phyloP scores from a whole-genome alignment of 1,140 invertebrate genomes.

The Ectropis grisescens region DNA sequence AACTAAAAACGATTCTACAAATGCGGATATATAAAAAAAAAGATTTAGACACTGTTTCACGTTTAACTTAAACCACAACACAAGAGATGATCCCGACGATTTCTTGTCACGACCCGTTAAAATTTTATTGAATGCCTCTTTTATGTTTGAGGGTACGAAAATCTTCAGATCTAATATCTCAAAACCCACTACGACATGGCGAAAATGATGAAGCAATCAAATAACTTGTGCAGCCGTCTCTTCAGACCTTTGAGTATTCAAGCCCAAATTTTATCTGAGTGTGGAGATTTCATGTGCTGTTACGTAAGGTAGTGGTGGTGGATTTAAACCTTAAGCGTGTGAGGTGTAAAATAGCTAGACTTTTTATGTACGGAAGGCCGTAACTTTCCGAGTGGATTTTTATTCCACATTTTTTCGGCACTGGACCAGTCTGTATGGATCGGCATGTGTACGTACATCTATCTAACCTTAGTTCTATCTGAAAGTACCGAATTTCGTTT shows the following conservation, averaged over 20 bases:
- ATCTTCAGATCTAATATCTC: slow-evolving; percentile 38
- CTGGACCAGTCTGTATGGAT: slow-evolving; percentile 1
- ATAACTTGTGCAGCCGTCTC: too few species aligned
- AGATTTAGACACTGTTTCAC: too few species aligned
- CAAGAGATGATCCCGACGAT: slow-evolving; percentile 15
- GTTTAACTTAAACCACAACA: too few species aligned
- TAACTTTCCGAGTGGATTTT: slow-evolving; percentile 50
- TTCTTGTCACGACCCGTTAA: slow-evolving; percentile 30
- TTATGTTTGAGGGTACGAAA: slow-evolving; percentile 50
- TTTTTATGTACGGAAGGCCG: slow-evolving; percentile 46
- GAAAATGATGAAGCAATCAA: too few species aligned
- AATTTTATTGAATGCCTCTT: slow-evolving; percentile 47
- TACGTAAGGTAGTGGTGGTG: too few species aligned
- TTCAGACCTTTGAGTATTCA: too few species aligned
- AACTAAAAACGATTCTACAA: too few species aligned
- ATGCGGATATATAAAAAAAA: too few species aligned
- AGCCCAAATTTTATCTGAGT: too few species aligned
- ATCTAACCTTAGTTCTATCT: slow-evolving; percentile 5
- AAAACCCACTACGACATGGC: too few species aligned
- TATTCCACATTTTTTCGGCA: slow-evolving; percentile 42
- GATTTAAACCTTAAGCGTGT: slow-evolving; percentile 22
- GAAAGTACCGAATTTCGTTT: slow-evolving; percentile 12
- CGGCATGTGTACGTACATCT: too few species aligned
- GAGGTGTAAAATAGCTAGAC: slow-evolving; percentile 57
- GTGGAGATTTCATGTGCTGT: too few species aligned